Evolutionary conservation across 2,113 vertebrate genomes (phyloP).

Genomic region (Triplophysa dalaica): DNA sequence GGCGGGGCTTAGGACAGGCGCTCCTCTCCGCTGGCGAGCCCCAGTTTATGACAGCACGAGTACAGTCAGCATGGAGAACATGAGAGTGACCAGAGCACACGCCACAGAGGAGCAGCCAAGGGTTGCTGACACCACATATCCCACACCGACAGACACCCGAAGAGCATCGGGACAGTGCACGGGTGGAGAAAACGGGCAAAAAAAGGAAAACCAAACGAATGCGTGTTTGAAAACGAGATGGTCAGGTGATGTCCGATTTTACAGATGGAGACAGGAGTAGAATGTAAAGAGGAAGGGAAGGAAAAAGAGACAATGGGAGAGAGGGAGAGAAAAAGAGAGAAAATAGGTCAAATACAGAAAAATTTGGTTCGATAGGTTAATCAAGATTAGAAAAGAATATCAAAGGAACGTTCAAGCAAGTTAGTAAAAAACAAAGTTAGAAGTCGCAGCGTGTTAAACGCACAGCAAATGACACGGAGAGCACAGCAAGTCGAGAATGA

Average conservation of each 20-base stretch:
- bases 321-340: constrained; percentile 68
- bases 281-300: constrained; percentile 52
- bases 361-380: constrained; percentile 78
- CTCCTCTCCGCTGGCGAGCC: constrained; percentile 64
- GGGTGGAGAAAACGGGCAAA: constrained; percentile 50
- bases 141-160: constrained; percentile 63
- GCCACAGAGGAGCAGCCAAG: constrained; percentile 84
- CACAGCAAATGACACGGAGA: constrained; percentile 53
- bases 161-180: constrained; percentile 60
- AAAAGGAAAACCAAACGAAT: constrained; percentile 6
- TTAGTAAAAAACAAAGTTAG: constrained; percentile 70
- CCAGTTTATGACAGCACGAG: constrained; percentile 88
- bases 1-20: constrained; percentile 56
- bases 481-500: constrained; percentile 53
- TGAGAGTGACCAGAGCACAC: constrained; percentile 85
- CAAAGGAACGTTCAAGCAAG: constrained; percentile 67
- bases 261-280: constrained; percentile 63
- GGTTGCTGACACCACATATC: constrained; percentile 79
- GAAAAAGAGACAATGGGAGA: constrained; percentile 54
- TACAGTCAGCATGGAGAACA: constrained; percentile 84
- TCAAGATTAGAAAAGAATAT: constrained; percentile 78
- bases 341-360: constrained; percentile 95
- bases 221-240: constrained; percentile 71
- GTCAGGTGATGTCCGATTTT: constrained; percentile 72
- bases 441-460: constrained; percentile 68